Base-by-base conservation (phyloP, 2,888 invertebrate species). In the Philaethria dido region DNA sequence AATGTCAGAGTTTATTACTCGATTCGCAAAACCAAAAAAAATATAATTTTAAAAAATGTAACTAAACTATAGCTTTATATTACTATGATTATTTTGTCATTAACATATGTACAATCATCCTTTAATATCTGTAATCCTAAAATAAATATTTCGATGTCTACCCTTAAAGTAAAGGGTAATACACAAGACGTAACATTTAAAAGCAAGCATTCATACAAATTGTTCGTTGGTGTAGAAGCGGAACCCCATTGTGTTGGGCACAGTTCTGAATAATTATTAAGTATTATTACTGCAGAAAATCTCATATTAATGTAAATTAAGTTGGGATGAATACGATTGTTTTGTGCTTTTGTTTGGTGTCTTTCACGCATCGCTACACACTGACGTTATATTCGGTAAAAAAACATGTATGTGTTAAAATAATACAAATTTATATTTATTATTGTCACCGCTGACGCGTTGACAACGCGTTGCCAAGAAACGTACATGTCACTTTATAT, bases 281-380 rank as follows among this genome's bases (percentile, higher is more conserved):
- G 77, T 78, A 83, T 82, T 86, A 85, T 86, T 86, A 87, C 84
- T 86, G 81, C 79, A 77, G 81, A 82, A 87, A 85, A 87, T 88
- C 87, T 87, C 86, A 87, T 88, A 88, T 85, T 88, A 85, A 91
- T 91, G 88, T 85, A 89, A 89, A 90, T 90, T 82, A 72, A 73
- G 71, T 71, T 66, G 81, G 78, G 82, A 84, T 83, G 81, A 85
- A 83, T 78, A 77, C 80, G 76, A 81, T 87, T 87, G 87, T 87
- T 85, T 77, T 74, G 77, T 76, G 78, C 81, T 82, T 85, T 78
- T 73, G 72, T 73, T 71, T 64, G 50, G 62, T 61, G 67, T 71
- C 70, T 69, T 71, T 64, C 63, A 70, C 67, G 66, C 71, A 62
- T 71, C 68, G 68, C 66, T 67, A 62, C 64, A 60, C 57, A 80